phyloP scores from a whole-genome alignment of 2,797 vertebrate genomes.

The Melanotaenia nigrans region DNA sequence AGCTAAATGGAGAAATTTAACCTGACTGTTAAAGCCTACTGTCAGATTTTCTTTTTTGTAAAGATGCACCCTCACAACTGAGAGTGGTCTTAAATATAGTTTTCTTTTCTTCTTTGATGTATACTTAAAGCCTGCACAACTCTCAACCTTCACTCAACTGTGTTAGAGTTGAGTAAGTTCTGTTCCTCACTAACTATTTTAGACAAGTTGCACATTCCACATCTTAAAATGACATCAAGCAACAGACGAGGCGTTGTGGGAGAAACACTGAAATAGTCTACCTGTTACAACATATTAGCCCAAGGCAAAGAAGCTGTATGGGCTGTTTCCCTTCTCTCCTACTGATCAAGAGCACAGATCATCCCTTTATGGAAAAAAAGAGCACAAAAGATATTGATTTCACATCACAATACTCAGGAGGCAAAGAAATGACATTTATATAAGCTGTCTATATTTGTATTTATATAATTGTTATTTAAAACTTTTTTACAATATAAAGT shows the following conservation, averaged over 20 bases:
- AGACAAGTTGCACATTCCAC: slow-evolving; percentile 9
- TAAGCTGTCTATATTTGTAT: slow-evolving; percentile 69
- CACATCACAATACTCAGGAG: slow-evolving; percentile 41
- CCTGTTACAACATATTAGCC: slow-evolving; percentile 37
- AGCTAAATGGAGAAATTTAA: not conserved
- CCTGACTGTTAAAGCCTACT: not conserved
- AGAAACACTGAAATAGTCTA: slow-evolving; percentile 50
- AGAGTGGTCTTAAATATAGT: not conserved
- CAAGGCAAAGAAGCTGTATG: slow-evolving; percentile 43
- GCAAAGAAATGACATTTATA: slow-evolving; percentile 56
- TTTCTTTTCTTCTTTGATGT: not conserved
- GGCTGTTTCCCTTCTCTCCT: slow-evolving; percentile 42
- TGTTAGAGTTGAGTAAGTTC: not conserved
- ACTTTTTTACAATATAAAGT: slow-evolving; percentile 16
- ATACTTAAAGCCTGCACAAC: not conserved
- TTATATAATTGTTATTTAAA: slow-evolving; percentile 67
- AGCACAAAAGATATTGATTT: slow-evolving; percentile 56
- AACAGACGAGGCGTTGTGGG: slow-evolving; percentile 38
- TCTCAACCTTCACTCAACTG: not conserved
- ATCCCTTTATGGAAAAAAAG: slow-evolving; percentile 46
- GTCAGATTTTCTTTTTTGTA: not conserved
- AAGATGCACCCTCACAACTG: not conserved
- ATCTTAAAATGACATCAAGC: slow-evolving; percentile 9
- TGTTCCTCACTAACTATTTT: not conserved
- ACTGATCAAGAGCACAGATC: slow-evolving; percentile 65